Evolutionary conservation across 92 coral and sea anemone species (phyloP).

Genomic region (Phenganax stokvisi): DNA sequence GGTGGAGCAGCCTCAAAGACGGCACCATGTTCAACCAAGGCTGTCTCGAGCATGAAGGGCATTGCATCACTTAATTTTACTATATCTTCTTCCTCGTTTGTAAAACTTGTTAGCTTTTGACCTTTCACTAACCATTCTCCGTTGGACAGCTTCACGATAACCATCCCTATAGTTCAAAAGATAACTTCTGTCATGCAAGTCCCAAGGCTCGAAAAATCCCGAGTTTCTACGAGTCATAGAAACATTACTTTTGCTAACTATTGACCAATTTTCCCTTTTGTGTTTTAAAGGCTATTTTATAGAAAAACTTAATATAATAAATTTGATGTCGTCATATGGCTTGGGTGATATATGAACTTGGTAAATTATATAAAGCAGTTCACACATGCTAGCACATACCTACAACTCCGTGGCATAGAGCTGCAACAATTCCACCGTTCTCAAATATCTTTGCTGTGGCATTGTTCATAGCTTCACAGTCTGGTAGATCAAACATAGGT

Average conservation of each 20-base stretch:
- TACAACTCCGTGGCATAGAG: conserved; percentile 85
- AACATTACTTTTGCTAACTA: not conserved
- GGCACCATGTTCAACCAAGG: conserved; percentile 72
- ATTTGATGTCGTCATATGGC: no score
- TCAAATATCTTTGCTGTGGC: conserved; percentile 69
- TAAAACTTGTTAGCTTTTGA: conserved; percentile 74
- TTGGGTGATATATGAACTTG: not conserved
- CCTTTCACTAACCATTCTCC: conserved; percentile 85
- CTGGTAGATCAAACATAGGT: conserved; percentile 87
- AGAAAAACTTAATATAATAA: no score
- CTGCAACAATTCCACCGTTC: conserved; percentile 84
- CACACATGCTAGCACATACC: conserved; percentile 46
- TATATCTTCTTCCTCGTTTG: conserved; percentile 64
- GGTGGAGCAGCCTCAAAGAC: conserved; percentile 45
- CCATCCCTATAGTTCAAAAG: conserved; percentile 57
- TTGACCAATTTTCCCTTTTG: no score
- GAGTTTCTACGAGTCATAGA: no score
- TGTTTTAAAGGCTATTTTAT: no score
- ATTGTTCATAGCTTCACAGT: conserved; percentile 50
- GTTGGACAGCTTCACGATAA: conserved; percentile 80
- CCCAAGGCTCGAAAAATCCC: not conserved
- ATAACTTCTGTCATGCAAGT: not conserved
- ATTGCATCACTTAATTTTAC: conserved; percentile 55
- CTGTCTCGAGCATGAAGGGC: conserved; percentile 88
- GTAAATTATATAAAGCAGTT: not conserved